A percentile compares a stretch with the other conserved stretches of the same genome.
Conservation (phyloP, 2,888 invertebrate species). For the Lampropteryx suffumata region DNA sequence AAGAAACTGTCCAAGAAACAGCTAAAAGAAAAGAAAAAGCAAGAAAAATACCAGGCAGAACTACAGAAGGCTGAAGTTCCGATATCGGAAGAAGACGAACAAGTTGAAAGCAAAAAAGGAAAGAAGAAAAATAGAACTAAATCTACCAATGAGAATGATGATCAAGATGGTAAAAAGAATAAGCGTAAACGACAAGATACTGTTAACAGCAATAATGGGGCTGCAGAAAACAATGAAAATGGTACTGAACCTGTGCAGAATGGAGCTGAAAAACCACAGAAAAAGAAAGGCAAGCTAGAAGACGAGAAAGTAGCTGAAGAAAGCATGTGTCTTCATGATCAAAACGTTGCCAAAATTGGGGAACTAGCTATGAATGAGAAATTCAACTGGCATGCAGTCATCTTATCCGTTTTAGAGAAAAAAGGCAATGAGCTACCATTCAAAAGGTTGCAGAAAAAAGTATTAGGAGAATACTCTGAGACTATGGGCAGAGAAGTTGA, state of each 20-base stretch:
- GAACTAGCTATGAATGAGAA: conserved; percentile 56
- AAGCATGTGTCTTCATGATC: conserved; percentile 68
- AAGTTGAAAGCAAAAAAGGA: conserved; percentile 59
- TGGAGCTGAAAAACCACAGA: conserved; percentile 43
- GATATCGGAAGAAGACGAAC: conserved; percentile 49
- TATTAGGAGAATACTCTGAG: conserved; percentile 84
- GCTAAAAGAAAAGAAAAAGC: conserved; percentile 73
- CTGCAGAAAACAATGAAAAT: conserved; percentile 33
- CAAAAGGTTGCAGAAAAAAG: conserved; percentile 90
- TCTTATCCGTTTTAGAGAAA: conserved; percentile 74
- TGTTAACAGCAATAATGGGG: conserved; percentile 49
- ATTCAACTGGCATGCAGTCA: conserved; percentile 79
- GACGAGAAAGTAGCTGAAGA: conserved; percentile 59
- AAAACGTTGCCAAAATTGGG: conserved; percentile 73
- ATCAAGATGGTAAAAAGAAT: conserved; percentile 54
- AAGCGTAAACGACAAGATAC: conserved; percentile 73
- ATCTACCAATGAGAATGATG: conserved; percentile 49
- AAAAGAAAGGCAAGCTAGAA: conserved; percentile 66
- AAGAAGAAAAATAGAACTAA: conserved; percentile 70
- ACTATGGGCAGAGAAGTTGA: conserved; percentile 76
- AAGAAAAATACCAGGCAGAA: conserved; percentile 74
- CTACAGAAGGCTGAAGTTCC: conserved; percentile 61
- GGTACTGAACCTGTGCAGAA: conserved; percentile 38
- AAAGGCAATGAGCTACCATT: conserved; percentile 85
- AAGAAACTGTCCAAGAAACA: conserved; percentile 72